Evolutionary conservation across 2,888 invertebrate species (phyloP).

Genomic region (Drosophila nigricruria): DNA sequence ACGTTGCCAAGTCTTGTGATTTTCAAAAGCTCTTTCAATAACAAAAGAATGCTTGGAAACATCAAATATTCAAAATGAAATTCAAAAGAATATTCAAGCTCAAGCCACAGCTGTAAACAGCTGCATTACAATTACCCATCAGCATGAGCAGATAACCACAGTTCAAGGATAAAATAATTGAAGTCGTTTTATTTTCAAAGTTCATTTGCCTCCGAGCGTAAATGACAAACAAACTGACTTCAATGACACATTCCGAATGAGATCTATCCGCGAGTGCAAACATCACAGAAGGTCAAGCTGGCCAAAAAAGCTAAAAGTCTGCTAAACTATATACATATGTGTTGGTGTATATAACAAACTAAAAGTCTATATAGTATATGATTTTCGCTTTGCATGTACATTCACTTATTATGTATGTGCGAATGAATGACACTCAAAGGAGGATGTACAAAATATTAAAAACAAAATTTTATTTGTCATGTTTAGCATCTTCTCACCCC

Average conservation of each 20-base stretch:
- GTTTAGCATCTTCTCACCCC: constrained; percentile 26
- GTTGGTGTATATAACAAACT: constrained; percentile 3
- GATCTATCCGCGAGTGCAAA: constrained; percentile 21
- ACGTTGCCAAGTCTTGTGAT: constrained; percentile 62
- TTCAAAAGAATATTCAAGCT: not conserved
- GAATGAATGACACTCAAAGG: constrained; percentile 28
- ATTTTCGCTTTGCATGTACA: constrained; percentile 10
- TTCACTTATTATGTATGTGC: constrained; percentile 26
- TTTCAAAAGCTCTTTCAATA: constrained; percentile 30
- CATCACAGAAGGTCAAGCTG: constrained; percentile 3
- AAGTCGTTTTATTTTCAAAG: constrained; percentile 21
- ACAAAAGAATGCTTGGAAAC: not conserved
- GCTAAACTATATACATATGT: not conserved
- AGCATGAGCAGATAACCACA: constrained; percentile 1
- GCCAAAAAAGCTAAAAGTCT: constrained; percentile 4
- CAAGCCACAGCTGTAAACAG: not conserved
- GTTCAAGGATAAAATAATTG: constrained; percentile 41
- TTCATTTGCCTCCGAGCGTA: constrained; percentile 42
- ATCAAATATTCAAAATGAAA: not conserved
- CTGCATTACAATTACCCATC: constrained; percentile 6
- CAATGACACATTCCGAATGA: constrained; percentile 10
- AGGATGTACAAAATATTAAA: constrained; percentile 34
- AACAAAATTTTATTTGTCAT: constrained; percentile 42
- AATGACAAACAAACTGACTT: constrained; percentile 19
- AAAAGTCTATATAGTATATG: constrained; percentile 4